Evolutionary conservation across 2,888 invertebrate genomes (phyloP).

Genomic region (Drosophila niveifrons): DNA sequence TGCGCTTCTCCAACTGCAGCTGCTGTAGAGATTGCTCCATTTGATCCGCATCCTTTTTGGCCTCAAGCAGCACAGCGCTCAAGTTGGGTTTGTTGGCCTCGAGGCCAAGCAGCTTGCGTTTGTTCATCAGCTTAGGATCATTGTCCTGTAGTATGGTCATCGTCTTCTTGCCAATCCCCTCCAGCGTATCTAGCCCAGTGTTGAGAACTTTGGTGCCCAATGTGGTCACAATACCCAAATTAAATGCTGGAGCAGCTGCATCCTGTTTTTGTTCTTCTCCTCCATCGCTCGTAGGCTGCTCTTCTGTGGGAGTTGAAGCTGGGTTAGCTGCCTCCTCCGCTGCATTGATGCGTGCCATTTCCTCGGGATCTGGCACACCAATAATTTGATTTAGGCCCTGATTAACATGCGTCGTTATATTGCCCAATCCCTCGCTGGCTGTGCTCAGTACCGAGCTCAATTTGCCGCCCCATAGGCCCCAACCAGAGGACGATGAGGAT

Average conservation of each 20-base stretch:
- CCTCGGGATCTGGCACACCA: constrained; percentile 93
- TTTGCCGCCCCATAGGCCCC: constrained; percentile 90
- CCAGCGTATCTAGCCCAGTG: constrained; percentile 94
- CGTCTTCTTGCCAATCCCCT: constrained; percentile 97
- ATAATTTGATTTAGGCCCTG: constrained; percentile 94
- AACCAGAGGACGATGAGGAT: constrained; percentile 51
- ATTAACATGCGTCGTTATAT: constrained; percentile 92
- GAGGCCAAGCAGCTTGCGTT: constrained; percentile 86
- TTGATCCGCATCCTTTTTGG: constrained; percentile 88
- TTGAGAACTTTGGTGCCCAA: constrained; percentile 90
- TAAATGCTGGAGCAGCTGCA: constrained; percentile 56
- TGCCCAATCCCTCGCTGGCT: constrained; percentile 91
- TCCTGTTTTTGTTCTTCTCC: constrained; percentile 12
- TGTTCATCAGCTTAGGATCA: constrained; percentile 93
- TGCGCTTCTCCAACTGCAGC: constrained; percentile 78
- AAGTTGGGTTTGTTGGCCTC: constrained; percentile 82
- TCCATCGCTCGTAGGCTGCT: neutral
- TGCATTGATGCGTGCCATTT: constrained; percentile 88
- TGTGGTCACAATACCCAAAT: constrained; percentile 76
- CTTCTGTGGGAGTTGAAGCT: neutral
- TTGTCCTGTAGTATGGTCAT: constrained; percentile 97
- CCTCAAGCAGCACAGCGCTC: constrained; percentile 88
- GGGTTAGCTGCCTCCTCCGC: constrained; percentile 55
- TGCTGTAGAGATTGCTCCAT: constrained; percentile 81
- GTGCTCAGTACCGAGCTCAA: constrained; percentile 90